Base-by-base conservation (phyloP, 2,888 invertebrate species). In the Cyclophora albipunctata region DNA sequence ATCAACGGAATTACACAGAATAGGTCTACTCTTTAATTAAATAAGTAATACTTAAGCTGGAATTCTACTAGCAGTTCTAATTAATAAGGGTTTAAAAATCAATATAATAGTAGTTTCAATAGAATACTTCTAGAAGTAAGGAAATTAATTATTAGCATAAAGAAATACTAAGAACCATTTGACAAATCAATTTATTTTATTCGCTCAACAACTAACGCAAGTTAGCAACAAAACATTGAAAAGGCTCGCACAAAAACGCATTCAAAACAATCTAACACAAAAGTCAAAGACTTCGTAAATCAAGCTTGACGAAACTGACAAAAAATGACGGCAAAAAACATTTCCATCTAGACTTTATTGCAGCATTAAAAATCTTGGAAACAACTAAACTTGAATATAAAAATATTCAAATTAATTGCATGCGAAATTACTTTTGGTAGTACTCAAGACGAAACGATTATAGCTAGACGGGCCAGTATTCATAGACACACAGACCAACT, bases 381-480 rank as follows among this genome's bases (percentile, higher is more conserved):
- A 64, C 58, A 65, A 64, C 66, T 67, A 68, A 69, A 71, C 64
- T 53, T 52, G 59, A 66, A 64, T 64, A 59, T 63, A 66, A 67
- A 69, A 68, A 63, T 71, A 74, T 75, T 71, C 65, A 72, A 73
- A 72, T 71, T 55, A 63, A 63, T 59, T 64, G 47, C 64, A 66
- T 66, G 65, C 66, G 62, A 65, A 71, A 67, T 58, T 46, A 58
- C 60, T 63, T 62, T 63, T 57, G 47, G 58, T 53, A 50, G 54
- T 54, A 61, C 55, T 58, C 51, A 52, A 55, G 53, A 58, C 52
- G 58, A 60, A 53, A 37, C 37, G 37, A 37, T 37, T 5, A 37
- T 5, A 5, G 37, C 37, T 37, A 37, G 37, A 37, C 37, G 20
- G 20, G 20, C 20, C 20, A 20, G 20, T 20, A 20, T 20, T 20